Evolutionary conservation across 2,113 vertebrate species (phyloP), one percentile per base, ranked within the genome.

Genomic region (Chinchilla lanigera): DNA sequence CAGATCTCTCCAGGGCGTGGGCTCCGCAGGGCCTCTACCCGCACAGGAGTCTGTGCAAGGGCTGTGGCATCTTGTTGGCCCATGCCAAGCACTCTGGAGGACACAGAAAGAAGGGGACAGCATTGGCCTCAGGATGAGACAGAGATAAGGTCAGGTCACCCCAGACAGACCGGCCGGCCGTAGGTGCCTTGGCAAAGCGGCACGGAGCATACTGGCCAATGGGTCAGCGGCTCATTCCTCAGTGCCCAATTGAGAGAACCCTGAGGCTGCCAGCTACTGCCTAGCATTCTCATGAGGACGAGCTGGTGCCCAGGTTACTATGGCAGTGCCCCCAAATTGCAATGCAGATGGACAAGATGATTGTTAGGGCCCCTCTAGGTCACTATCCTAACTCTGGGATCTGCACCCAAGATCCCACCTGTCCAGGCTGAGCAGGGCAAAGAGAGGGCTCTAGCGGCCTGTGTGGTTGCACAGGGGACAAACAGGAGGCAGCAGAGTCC

Each of bases 391-490:
- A 67, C 24, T 65, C 60, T 65, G 16, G 1, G 1, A 4, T 30
- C 30, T 44, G 44, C 6, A 14, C 47, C 24, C 13, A 56, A 20
- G 30, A 33, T 73, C n/a, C 24, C 16, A n/a, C 52, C 11, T 24
- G 19, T 47, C 33, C 14, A 44, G 60, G 47, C 47, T 78, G 69
- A 52, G 44, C 35, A 50, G 50, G 20, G 86, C 67, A 28, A n/a
- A 1, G 14, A 71, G 56, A 26, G 4, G 52, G 52, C 60, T 35
- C 2, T 24, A 0, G 58, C 20, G 6, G 19, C 24, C 28, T 26
- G 3, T 7, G 10, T 10, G 61, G n/a, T 1, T 0, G 14, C 50
- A 5, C 35, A 28, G 69, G 35, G 61, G 44, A 41, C 1, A 6
- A 41, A 50, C 16, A 19, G 10, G n/a, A 26, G 28, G 28, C 61